Conservation (phyloP, 2,113 vertebrate species). For the Capreolus pygargus region DNA sequence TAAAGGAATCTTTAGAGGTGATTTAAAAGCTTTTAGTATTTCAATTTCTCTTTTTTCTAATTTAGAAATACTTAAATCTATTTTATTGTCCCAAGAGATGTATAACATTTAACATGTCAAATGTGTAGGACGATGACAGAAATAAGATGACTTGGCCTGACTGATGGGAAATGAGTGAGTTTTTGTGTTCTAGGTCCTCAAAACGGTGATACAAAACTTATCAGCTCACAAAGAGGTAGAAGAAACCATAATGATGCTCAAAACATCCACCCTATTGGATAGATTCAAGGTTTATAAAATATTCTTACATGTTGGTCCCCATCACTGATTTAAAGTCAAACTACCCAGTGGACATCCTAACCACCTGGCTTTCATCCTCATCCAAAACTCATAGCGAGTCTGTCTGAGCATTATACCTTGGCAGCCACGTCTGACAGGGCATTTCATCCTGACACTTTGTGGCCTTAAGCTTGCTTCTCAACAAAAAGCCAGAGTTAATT, state of each 20-base stretch:
- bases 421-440: background rate
- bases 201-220: background rate
- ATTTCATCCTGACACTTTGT: background rate
- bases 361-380: background rate
- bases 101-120: background rate
- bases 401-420: background rate
- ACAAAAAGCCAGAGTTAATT: background rate
- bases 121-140: background rate
- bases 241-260: background rate
- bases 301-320: background rate
- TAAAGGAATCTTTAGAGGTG: background rate
- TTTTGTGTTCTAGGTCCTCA: background rate
- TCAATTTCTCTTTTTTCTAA: background rate
- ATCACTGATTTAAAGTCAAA: background rate
- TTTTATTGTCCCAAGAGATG: background rate
- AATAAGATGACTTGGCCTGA: background rate
- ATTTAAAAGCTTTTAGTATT: background rate
- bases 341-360: rapidly evolving
- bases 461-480: background rate
- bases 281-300: background rate
- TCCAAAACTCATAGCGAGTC: background rate
- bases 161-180: background rate
- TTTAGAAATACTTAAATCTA: background rate
- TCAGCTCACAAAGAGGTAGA: background rate
- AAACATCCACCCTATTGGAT: background rate